phyloP scores from a whole-genome alignment of 2,888 invertebrate species.

The Cephonodes hylas region DNA sequence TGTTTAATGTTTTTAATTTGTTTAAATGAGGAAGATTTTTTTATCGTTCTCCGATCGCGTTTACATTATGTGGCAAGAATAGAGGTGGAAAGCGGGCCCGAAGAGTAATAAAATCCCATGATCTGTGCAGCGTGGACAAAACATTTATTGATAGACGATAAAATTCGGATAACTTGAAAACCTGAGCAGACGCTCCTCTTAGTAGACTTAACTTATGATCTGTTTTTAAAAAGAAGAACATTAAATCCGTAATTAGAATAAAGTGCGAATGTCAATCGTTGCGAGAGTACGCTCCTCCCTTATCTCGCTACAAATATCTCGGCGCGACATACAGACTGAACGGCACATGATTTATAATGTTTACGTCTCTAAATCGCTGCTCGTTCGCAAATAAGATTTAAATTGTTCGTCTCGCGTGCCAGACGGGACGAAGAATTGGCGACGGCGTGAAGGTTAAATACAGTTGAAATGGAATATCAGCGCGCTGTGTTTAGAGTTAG shows the following conservation, averaged over 20 bases:
- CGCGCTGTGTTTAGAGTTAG: constrained; percentile 40
- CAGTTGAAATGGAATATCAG: constrained; percentile 45
- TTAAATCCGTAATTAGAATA: background rate
- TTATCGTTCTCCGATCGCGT: constrained; percentile 46
- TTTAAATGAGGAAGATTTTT: background rate
- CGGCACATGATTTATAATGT: constrained; percentile 61
- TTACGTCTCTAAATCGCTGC: constrained; percentile 43
- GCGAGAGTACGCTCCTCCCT: constrained; percentile 29
- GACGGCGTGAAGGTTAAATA: constrained; percentile 70
- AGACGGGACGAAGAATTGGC: constrained; percentile 51
- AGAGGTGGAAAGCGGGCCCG: constrained; percentile 37
- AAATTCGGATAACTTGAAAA: too few relatives aligned
- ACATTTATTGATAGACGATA: background rate
- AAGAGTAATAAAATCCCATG: constrained; percentile 38
- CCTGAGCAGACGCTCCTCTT: too few relatives aligned
- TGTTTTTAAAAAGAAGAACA: background rate
- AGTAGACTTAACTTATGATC: too few relatives aligned
- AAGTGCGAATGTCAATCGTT: background rate
- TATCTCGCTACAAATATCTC: constrained; percentile 50
- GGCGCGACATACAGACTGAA: constrained; percentile 41
- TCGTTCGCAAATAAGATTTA: constrained; percentile 49
- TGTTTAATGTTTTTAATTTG: background rate
- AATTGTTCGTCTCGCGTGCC: constrained; percentile 53
- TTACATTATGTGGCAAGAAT: constrained; percentile 30
- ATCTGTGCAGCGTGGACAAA: constrained; percentile 20